phyloP scores from a whole-genome alignment of 2,113 vertebrate genomes.

The Zootoca vivipara region DNA sequence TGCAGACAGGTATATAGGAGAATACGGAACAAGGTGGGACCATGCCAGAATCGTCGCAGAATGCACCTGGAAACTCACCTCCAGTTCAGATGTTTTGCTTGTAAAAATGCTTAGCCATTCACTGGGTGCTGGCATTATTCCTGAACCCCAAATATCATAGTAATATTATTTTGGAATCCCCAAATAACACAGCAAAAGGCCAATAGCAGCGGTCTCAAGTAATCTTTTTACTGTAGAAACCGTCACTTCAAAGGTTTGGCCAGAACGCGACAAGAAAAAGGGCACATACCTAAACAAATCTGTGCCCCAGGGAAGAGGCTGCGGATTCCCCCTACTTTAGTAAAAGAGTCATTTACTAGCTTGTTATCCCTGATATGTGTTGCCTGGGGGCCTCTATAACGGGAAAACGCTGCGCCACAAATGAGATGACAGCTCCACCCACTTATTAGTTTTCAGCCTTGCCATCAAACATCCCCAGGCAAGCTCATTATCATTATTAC shows the following conservation, averaged over 20 bases:
- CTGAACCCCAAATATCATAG: not conserved
- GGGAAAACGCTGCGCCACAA: slow-evolving; percentile 39
- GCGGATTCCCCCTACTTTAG: slow-evolving; percentile 7
- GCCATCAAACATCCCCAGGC: slow-evolving; percentile 33
- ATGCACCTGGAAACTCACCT: not conserved
- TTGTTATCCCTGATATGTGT: slow-evolving; percentile 25
- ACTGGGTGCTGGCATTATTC: not conserved
- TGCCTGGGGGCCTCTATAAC: slow-evolving; percentile 14
- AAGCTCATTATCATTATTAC: slow-evolving; percentile 16
- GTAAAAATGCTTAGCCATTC: not conserved
- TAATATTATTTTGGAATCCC: not conserved
- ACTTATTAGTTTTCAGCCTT: not conserved
- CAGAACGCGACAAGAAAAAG: slow-evolving; percentile 11
- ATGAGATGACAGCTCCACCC: not conserved
- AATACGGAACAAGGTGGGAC: not conserved
- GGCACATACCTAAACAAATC: slow-evolving; percentile 23
- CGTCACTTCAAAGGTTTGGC: not conserved
- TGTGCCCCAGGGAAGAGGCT: slow-evolving; percentile 15
- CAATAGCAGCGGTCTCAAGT: not conserved
- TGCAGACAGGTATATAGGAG: not conserved
- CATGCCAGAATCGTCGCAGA: not conserved
- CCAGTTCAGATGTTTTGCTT: not conserved
- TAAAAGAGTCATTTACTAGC: slow-evolving; percentile 10
- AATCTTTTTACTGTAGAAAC: slow-evolving; percentile 36
- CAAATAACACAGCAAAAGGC: slow-evolving; percentile 17